Percentiles rank a stretch among this genome's conserved stretches.
These are phyloP conservation scores for Conops quadrifasciatus DNA, from an alignment of 2,888 invertebrate genomes.

Conservation along the genomic window DNA sequence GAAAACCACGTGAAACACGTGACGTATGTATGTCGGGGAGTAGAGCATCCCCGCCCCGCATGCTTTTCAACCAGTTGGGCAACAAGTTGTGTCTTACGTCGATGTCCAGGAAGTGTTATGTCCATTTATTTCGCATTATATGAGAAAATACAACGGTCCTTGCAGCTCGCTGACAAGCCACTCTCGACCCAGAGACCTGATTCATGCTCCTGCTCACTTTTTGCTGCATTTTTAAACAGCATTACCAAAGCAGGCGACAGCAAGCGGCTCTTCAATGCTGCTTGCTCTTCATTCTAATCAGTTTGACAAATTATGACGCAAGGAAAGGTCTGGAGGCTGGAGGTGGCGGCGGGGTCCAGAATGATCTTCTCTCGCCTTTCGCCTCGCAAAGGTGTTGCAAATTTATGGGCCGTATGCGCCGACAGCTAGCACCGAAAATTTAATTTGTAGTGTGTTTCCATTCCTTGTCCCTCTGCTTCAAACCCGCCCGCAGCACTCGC, in stretches of 20 bases:
- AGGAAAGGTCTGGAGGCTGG: not conserved
- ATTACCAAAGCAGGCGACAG: not conserved
- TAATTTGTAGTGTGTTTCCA: constrained; percentile 54
- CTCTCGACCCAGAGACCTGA: constrained; percentile 55
- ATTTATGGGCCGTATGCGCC: constrained; percentile 43
- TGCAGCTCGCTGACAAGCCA: not conserved
- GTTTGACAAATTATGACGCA: constrained; percentile 45
- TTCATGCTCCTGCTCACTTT: constrained; percentile 49
- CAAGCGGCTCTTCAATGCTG: not conserved
- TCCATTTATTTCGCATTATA: not conserved
- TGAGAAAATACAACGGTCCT: not conserved
- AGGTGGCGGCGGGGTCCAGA: not conserved
- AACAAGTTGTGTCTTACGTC: not conserved
- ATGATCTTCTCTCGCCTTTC: constrained; percentile 36
- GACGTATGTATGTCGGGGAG: no score
- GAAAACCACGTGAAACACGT: no score
- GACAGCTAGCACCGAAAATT: constrained; percentile 47
- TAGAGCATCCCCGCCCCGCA: not conserved
- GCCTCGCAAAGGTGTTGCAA: constrained; percentile 31
- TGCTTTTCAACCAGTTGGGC: not conserved
- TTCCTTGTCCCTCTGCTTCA: constrained; percentile 39
- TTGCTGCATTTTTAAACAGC: constrained; percentile 38
- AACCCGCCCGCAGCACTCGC: no score
- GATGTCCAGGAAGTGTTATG: no score
- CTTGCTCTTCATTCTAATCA: constrained; percentile 52